Evolutionary conservation across 2,888 invertebrate genomes (phyloP), one percentile per base, ranked within the genome.

Genomic region (Ophion ellenae): DNA sequence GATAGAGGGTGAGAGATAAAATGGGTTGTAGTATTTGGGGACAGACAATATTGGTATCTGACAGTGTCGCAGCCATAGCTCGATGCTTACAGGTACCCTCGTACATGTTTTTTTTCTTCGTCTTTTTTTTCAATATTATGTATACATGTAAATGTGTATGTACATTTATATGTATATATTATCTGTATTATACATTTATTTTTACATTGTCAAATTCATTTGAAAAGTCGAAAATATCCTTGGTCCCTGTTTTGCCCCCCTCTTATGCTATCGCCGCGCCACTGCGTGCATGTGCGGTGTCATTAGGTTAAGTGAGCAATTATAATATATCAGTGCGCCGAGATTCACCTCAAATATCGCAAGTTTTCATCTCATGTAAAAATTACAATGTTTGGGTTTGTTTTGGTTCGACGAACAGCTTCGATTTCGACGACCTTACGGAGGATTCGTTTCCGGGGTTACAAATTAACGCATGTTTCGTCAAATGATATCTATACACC

Each of bases 11-110:
- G 71, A 57, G 71, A 70, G 10, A 69, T 10, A 70, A 69, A 79
- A 76, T 81, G 57, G 87, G 86, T 75, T 77, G 63, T 79, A 78
- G 47, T 83, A 81, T 81, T 86, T 28, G 24, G 89, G 89, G 89
- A 87, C 53, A 88, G 82, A 90, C 89, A 90, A 70, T 82, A 87
- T 90, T 88, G 88, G 87, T 89, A 89, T 89, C 90, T 32, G 88
- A 91, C 91, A 92, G 92, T 92, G 92, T 91, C 92, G 92, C 92
- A 92, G 92, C 92, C 92, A 92, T 92, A 92, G 92, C 92, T 92
- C 90, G 89, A 91, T 92, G 92, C 90, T 91, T 90, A 89, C 92
- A 92, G 93, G 92, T 93, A 93, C 92, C 92, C 92, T 93, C 92
- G 89, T 88, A 88, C 66, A 76, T 66, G 79, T 67, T 77, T 76